Conservation (phyloP, 2,113 vertebrate species). For the Gila orcuttii region DNA sequence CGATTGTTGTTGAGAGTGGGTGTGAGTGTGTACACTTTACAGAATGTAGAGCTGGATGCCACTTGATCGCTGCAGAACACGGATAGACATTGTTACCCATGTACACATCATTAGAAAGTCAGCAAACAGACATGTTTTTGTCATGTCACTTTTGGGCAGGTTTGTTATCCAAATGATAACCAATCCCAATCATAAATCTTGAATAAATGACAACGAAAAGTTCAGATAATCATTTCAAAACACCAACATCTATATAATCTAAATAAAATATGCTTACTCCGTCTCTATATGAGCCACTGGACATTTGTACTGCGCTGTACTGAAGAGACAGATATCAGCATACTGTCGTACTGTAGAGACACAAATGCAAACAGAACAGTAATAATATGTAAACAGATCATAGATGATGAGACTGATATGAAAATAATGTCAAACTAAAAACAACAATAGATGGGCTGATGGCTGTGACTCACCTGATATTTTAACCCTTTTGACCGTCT, state of each 20-base stretch:
- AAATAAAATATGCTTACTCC: conserved; percentile 78
- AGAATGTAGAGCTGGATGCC: conserved; percentile 89
- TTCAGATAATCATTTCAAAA: not conserved
- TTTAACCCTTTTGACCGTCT: conserved; percentile 89
- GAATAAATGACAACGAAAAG: not conserved
- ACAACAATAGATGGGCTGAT: not conserved
- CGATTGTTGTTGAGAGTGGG: conserved; percentile 86
- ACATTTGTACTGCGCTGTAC: conserved; percentile 93
- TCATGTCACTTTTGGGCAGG: not conserved
- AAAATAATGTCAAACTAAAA: not conserved
- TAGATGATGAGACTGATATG: not conserved
- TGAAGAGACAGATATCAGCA: conserved; percentile 93
- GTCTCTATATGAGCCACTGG: conserved; percentile 88
- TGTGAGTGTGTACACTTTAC: conserved; percentile 90
- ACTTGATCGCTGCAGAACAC: conserved; percentile 82
- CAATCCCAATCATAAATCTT: not conserved
- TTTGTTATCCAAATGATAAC: not conserved
- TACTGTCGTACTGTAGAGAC: conserved; percentile 85
- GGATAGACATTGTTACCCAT: not conserved
- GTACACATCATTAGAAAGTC: not conserved
- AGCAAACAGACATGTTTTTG: not conserved
- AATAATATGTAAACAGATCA: not conserved
- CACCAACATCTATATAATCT: not conserved
- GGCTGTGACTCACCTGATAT: conserved; percentile 78
- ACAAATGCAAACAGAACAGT: conserved; percentile 1